Evolutionary conservation across 2,888 invertebrate genomes (phyloP).

Genomic region (Bibio marci): DNA sequence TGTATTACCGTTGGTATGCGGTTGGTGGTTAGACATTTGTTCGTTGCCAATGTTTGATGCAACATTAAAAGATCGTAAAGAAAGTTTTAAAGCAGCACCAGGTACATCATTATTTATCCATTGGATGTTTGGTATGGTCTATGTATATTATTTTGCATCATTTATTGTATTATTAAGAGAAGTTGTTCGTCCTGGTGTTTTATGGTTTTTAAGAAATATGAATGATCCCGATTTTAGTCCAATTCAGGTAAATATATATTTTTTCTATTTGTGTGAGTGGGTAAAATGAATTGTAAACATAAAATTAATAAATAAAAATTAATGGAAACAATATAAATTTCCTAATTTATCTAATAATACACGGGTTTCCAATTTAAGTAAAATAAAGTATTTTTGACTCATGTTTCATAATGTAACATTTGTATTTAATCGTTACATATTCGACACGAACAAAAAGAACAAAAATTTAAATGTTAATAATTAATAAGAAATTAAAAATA

Average conservation of each 20-base stretch:
- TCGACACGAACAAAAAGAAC: background rate
- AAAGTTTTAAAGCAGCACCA: conserved; percentile 77
- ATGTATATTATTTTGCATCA: conserved; percentile 97
- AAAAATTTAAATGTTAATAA: background rate
- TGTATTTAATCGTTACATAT: too few species aligned
- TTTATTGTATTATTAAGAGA: conserved; percentile 85
- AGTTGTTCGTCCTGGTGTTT: conserved; percentile 86
- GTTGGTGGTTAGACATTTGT: conserved; percentile 99
- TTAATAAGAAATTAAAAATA: conserved; percentile 4
- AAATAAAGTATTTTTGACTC: too few species aligned
- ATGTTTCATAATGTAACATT: too few species aligned
- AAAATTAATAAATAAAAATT: too few species aligned
- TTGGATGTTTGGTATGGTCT: conserved; percentile 98
- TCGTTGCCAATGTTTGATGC: conserved; percentile 86
- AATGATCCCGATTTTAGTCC: conserved; percentile 99
- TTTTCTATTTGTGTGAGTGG: background rate
- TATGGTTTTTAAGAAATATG: conserved; percentile 95
- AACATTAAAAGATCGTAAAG: conserved; percentile 70
- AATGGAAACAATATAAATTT: too few species aligned
- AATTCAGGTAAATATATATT: conserved; percentile 50
- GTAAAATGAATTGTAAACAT: too few species aligned
- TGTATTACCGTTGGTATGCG: conserved; percentile 88
- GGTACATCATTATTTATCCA: conserved; percentile 96
- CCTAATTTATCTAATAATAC: too few species aligned
- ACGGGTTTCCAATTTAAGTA: too few species aligned